A percentile compares a stretch with the other conserved stretches of the same genome.
phyloP scores from a whole-genome alignment of 2,888 invertebrate genomes.

The Hyposoter dolosus region DNA sequence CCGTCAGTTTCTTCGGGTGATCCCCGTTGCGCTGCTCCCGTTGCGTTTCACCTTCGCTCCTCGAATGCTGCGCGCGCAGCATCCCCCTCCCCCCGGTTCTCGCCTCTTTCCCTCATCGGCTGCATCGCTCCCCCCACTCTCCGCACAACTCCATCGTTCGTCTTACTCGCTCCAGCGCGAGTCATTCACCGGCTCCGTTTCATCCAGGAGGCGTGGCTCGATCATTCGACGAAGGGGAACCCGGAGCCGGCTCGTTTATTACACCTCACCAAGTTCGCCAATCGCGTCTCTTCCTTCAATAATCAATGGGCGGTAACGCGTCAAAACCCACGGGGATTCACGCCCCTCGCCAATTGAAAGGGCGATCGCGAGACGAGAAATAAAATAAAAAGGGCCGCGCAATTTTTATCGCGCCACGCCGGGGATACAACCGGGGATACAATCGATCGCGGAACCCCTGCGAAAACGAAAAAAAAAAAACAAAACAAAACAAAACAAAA shows the following conservation, averaged over 20 bases:
- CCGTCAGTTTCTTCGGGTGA: slow-evolving; percentile 11
- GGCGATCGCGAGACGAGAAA: slow-evolving; percentile 1
- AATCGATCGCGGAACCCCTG: too few relatives aligned
- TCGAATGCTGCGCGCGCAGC: slow-evolving; percentile 56
- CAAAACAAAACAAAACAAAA: too few relatives aligned
- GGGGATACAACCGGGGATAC: slow-evolving; percentile 50
- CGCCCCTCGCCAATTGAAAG: slow-evolving; percentile 51
- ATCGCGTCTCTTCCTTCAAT: slow-evolving; percentile 19
- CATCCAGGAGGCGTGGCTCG: neutral
- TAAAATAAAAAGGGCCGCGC: slow-evolving; percentile 24
- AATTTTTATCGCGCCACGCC: slow-evolving; percentile 51
- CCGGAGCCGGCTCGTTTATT: slow-evolving; percentile 8
- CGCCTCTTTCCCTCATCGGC: neutral
- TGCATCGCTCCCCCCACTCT: neutral
- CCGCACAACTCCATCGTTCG: neutral
- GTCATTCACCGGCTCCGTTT: neutral
- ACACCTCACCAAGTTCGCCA: slow-evolving; percentile 45
- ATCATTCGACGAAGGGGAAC: slow-evolving; percentile 12
- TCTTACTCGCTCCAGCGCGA: slow-evolving; percentile 10
- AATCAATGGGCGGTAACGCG: slow-evolving; percentile 59
- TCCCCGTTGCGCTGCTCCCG: slow-evolving; percentile 4
- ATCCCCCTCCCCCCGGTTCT: slow-evolving; percentile 1
- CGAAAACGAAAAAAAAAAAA: slow-evolving; percentile 6
- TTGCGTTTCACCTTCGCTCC: neutral
- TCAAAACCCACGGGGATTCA: slow-evolving; percentile 42